Percentiles rank a stretch among this genome's conserved stretches.
Evolutionary conservation across 2,888 invertebrate species (phyloP).

Genomic region (Drosophila anomalata): DNA sequence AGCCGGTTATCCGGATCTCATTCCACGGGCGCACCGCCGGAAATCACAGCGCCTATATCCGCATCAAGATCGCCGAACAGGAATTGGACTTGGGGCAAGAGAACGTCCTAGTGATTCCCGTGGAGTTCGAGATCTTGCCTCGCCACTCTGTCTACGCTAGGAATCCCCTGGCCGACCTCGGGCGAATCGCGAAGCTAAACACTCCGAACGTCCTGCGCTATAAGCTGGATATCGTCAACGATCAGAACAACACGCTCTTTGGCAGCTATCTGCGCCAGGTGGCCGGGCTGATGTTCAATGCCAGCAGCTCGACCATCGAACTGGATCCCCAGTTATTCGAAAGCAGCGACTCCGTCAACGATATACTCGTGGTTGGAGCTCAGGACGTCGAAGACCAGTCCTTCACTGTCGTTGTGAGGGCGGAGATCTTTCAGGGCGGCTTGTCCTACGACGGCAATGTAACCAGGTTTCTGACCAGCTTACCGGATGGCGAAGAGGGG

Average conservation of each 20-base stretch:
- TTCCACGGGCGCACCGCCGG: conserved; percentile 91
- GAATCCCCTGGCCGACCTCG: conserved; percentile 92
- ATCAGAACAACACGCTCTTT: conserved; percentile 49
- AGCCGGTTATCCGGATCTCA: conserved; percentile 93
- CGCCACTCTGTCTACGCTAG: conserved; percentile 90
- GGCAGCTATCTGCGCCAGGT: conserved; percentile 58
- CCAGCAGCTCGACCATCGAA: conserved; percentile 71
- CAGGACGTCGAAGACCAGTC: conserved; percentile 20
- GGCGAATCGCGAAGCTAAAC: conserved; percentile 87
- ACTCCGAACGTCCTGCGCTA: conserved; percentile 85
- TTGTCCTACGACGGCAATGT: conserved; percentile 76
- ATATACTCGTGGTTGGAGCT: conserved; percentile 68
- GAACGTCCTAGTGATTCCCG: conserved; percentile 88
- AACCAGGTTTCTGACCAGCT: conserved; percentile 77
- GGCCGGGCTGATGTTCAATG: conserved; percentile 68
- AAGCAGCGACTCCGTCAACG: conserved; percentile 69
- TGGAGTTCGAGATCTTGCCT: conserved; percentile 91
- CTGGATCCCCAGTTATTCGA: conserved; percentile 76
- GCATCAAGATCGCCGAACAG: conserved; percentile 84
- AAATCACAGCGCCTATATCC: conserved; percentile 93
- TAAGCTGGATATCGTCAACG: conserved; percentile 82
- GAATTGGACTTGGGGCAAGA: conserved; percentile 60
- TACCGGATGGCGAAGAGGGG: conserved; percentile 57
- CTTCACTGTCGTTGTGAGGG: conserved; percentile 78
- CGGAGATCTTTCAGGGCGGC: conserved; percentile 81